Base-by-base conservation (phyloP, 2,888 invertebrate species). In the Stenchaetothrips biformis region DNA sequence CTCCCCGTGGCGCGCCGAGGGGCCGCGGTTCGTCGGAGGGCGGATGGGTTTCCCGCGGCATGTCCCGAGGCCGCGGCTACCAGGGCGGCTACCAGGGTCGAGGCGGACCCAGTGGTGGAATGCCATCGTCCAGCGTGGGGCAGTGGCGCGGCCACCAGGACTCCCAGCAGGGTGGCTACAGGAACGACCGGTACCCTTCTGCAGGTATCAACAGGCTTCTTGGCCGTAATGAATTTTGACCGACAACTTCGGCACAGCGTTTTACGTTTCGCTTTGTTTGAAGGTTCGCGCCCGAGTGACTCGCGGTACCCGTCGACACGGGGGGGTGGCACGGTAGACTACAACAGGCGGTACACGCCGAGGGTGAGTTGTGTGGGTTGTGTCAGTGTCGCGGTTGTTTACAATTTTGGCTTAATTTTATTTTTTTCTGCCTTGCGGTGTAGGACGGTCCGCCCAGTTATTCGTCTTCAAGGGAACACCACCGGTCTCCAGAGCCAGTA, bases 11-110 rank as follows among this genome's bases (percentile, higher is more conserved):
- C 67, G 21, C 67, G 2, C 67, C 67, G 0, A 21, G 67, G 9
- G 67, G 67, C 25, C 67, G 67, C 67, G 67, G 67, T 25, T n/a
- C 25, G 21, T 74, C 67, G 25, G 67, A 74, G 18, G 59, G 59
- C 67, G 11, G 25, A 6, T 74, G 67, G 67, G 25, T 25, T 11
- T 25, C 67, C 9, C 67, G 67, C 67, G 37, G 37, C 37, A 37
- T 37, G 37, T 21, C 21, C 25, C 67, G 67, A 7, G 67, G 67
- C 67, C 67, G 67, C 7, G 25, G 21, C 25, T 21, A 25, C 67
- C 25, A 74, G 21, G 25, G 25, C 67, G 9, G 21, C 21, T 74
- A 74, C 67, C 21, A 74, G 21, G 11, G 8, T 11, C 67, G 67
- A 2, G 67, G 67, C 67, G 67, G 67, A 6, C 59, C 16, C 2